Evolutionary conservation across 2,797 vertebrate genomes (phyloP), one percentile per base, ranked within the genome.

Genomic region (Crocidura indochinensis): DNA sequence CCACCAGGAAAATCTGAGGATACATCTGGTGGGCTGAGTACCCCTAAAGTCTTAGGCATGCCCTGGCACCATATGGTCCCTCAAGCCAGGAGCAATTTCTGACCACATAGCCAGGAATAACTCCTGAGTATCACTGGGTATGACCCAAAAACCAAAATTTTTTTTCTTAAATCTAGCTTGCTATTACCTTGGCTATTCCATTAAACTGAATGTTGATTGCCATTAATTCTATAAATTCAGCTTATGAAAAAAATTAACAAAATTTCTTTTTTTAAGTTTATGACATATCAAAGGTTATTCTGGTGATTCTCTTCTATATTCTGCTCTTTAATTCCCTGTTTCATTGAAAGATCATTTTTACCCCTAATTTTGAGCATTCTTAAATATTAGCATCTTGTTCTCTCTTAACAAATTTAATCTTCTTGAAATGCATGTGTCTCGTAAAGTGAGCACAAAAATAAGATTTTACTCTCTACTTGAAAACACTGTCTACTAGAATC

Each of bases 161-260:
- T n/a, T n/a, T 88, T 86, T 73, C 6, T 71, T 86, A 56, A 82
- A 68, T 1, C 10, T 56, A 38, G 68, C 47, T 91, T 93, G 44
- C 10, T 46, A 38, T 53, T 86, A 75, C 15, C 46, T 38, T 90
- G 22, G 10, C 46, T 81, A 56, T 19, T 56, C 53, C 64, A 27
- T 78, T 73, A 92, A 56, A 17, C 53, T 17, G 53, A 19, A 20
- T 20, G 53, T 19, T 56, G 53, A 56, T 19, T 56, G 15, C 38
- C 44, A 69, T 53, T 91, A 89, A 84, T 72, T 17, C 27, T 90
- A 56, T 84, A 80, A 72, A 3, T 83, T 87, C 80, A 79, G 3
- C 83, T 72, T 88, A 76, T 56, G 20, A 86, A 49, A 85, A 51
- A 82, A 71, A 26, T 27, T 53, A 90, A 71, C 81, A 87, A 72